A percentile compares a stretch with the other conserved stretches of the same genome.
phyloP scores from a whole-genome alignment of 2,113 vertebrate genomes.

The Lepus americanus region DNA sequence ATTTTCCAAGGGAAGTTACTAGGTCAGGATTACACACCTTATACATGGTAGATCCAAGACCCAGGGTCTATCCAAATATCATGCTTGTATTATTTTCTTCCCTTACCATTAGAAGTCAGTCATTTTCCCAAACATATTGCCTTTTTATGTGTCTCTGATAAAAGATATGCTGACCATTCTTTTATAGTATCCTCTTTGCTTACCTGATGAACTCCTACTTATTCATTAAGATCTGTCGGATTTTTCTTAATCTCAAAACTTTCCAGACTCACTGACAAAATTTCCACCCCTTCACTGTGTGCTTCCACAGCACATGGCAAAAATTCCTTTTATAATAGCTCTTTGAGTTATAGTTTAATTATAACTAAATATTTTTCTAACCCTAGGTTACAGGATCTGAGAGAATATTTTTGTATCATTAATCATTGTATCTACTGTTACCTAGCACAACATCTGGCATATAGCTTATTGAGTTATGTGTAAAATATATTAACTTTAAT shows the following conservation, averaged over 20 bases:
- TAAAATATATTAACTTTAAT: slow-evolving; percentile 21
- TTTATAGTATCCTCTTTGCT: not conserved
- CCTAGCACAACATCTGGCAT: not conserved
- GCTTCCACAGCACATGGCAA: not conserved
- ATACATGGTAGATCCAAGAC: not conserved
- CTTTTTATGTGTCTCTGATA: not conserved
- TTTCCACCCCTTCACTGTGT: not conserved
- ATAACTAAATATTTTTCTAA: not conserved
- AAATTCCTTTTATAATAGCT: not conserved
- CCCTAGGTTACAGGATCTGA: not conserved
- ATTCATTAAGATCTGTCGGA: not conserved
- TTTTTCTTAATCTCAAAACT: not conserved
- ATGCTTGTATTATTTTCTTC: not conserved
- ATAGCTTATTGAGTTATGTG: slow-evolving; percentile 6
- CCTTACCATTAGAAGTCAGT: not conserved
- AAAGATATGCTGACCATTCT: not conserved
- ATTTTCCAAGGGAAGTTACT: not conserved
- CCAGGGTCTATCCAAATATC: not conserved
- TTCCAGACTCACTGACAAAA: not conserved
- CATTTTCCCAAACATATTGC: not conserved
- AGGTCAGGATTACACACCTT: not conserved
- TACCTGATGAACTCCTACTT: not conserved
- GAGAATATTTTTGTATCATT: not conserved
- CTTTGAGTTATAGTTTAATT: not conserved
- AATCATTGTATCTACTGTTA: not conserved